Evolutionary conservation across 2,888 invertebrate genomes (phyloP).

Genomic region (Achlya flavicornis): DNA sequence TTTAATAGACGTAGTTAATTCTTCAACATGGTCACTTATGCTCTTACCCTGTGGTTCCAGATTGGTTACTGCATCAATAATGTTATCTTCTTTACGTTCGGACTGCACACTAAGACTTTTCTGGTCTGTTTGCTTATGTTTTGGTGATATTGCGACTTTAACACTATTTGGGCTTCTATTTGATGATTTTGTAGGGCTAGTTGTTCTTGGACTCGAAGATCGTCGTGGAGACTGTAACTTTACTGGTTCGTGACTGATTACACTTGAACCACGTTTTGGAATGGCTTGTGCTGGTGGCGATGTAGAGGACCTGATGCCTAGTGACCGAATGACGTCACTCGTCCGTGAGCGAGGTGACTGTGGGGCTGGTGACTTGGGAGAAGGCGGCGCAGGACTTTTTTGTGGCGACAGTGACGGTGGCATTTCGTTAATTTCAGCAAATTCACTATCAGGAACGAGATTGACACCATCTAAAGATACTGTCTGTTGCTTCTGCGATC

Average conservation of each 20-base stretch:
- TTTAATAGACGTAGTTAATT: conserved; percentile 53
- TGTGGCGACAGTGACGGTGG: background rate
- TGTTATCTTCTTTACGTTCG: conserved; percentile 30
- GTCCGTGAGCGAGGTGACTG: background rate
- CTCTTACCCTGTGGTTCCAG: conserved; percentile 51
- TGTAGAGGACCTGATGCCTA: background rate
- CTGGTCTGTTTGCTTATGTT: conserved; percentile 15
- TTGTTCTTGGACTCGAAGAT: conserved; percentile 4
- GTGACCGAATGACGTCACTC: background rate
- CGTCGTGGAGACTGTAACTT: background rate
- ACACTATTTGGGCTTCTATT: conserved; percentile 12
- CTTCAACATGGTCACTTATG: conserved; percentile 54
- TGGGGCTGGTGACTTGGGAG: background rate
- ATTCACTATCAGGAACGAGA: background rate
- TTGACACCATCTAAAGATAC: background rate
- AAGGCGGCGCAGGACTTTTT: background rate
- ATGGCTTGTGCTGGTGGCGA: background rate
- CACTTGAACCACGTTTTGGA: conserved; percentile 3
- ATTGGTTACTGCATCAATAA: conserved; percentile 38
- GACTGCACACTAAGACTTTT: conserved; percentile 33
- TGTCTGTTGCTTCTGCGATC: conserved; percentile 16
- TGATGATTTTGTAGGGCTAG: conserved; percentile 14
- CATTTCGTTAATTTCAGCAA: background rate
- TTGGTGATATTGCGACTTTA: background rate
- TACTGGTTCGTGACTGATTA: conserved; percentile 4